A percentile compares a stretch with the other conserved stretches of the same genome.
These are phyloP conservation scores for Sebastiscus tertius DNA, from an alignment of 2,797 vertebrate species.

Conservation along the genomic window DNA sequence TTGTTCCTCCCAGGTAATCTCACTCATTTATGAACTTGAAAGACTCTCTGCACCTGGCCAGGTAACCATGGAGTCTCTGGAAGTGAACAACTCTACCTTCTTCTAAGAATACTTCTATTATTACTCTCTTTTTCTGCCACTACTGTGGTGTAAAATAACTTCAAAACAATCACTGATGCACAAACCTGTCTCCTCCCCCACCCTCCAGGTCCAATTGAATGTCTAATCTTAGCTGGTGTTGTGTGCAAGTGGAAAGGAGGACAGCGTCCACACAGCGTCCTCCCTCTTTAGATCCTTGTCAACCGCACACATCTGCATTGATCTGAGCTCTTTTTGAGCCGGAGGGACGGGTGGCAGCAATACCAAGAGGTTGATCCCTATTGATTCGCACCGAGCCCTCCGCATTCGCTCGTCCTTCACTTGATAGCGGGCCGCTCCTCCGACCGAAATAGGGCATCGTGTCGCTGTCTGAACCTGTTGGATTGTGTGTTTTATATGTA, in stretches of 20 bases:
- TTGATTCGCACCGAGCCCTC: conserved; percentile 54
- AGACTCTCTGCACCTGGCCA: neutral
- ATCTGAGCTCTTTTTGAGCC: conserved; percentile 45
- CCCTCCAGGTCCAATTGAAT: conserved; percentile 48
- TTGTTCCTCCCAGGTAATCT: conserved; percentile 5
- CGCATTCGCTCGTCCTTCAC: conserved; percentile 55
- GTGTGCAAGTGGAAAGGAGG: conserved; percentile 64
- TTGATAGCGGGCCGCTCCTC: conserved; percentile 55
- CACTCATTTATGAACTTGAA: conserved; percentile 14
- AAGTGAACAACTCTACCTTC: neutral
- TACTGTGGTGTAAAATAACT: neutral
- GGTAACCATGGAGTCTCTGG: neutral
- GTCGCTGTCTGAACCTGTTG: conserved; percentile 25
- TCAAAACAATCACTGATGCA: conserved; percentile 25
- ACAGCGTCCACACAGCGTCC: conserved; percentile 47
- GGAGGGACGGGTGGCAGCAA: conserved; percentile 43
- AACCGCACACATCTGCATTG: conserved; percentile 69
- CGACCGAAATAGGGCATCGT: conserved; percentile 45
- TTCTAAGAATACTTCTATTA: neutral
- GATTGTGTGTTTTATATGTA: neutral
- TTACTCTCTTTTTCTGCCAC: neutral
- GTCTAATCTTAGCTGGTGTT: conserved; percentile 66
- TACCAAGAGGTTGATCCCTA: conserved; percentile 69
- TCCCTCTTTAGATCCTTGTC: conserved; percentile 61
- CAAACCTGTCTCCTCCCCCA: conserved; percentile 13